Percentiles rank a stretch among this genome's conserved stretches.
Evolutionary conservation across 2,888 invertebrate genomes (phyloP).

Genomic region (Thyatira batis): DNA sequence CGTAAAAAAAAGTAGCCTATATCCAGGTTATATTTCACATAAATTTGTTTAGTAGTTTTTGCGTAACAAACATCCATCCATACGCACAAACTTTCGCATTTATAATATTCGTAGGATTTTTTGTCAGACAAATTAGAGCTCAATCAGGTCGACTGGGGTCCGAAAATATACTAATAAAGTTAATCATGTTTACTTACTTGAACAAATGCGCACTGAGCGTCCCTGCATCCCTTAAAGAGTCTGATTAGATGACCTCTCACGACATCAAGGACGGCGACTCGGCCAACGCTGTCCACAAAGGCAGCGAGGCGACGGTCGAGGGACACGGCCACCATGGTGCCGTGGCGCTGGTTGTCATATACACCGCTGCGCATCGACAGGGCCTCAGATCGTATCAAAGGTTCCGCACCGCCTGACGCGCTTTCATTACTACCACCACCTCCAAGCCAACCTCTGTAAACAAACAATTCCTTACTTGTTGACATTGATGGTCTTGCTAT

Average conservation of each 20-base stretch:
- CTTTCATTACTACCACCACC: conserved; percentile 59
- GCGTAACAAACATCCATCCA: too few species aligned
- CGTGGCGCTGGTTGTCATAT: conserved; percentile 90
- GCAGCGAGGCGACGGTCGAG: conserved; percentile 91
- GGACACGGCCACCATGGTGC: conserved; percentile 86
- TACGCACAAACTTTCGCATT: too few species aligned
- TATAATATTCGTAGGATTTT: too few species aligned
- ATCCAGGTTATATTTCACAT: too few species aligned
- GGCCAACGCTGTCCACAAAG: conserved; percentile 92
- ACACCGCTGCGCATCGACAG: conserved; percentile 91
- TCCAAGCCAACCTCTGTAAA: conserved; percentile 71
- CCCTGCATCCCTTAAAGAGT: conserved; percentile 97
- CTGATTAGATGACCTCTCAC: conserved; percentile 89
- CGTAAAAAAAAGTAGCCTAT: too few species aligned
- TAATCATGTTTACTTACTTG: conserved; percentile 79
- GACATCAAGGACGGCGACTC: conserved; percentile 93
- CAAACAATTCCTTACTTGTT: conserved; percentile 5
- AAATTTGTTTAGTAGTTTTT: too few species aligned
- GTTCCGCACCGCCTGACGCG: conserved; percentile 57
- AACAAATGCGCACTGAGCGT: conserved; percentile 97
- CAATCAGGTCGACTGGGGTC: too few species aligned
- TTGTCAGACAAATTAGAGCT: too few species aligned
- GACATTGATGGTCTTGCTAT: not conserved
- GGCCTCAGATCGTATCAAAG: conserved; percentile 85
- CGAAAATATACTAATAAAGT: not conserved